Evolutionary conservation across 2,888 invertebrate genomes (phyloP).

Genomic region (Pachycephus smyrnensis): DNA sequence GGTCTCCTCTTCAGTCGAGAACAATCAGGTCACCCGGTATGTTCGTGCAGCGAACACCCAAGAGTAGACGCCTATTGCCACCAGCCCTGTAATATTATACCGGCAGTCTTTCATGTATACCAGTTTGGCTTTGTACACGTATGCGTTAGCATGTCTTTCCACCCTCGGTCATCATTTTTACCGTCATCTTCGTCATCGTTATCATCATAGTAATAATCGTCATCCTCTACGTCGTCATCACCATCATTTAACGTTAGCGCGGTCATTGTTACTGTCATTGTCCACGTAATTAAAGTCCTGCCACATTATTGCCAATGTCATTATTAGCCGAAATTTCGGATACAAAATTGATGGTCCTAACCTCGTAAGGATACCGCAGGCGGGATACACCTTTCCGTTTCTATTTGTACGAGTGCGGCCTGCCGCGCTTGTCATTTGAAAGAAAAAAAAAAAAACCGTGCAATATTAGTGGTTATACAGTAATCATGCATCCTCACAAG

Average conservation of each 20-base stretch:
- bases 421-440: background rate
- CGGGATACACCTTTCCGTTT: background rate
- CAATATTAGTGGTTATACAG: background rate
- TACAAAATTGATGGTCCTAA: background rate
- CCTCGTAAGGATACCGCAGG: background rate
- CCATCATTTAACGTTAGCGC: background rate
- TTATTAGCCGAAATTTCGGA: background rate
- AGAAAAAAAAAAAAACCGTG: background rate
- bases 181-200: background rate
- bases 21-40: slow-evolving; percentile 52
- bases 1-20: slow-evolving; percentile 2
- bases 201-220: slow-evolving; percentile 1
- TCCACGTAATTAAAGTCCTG: background rate
- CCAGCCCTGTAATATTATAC: slow-evolving; percentile 61
- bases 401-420: background rate
- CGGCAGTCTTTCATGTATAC: slow-evolving; percentile 46
- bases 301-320: background rate
- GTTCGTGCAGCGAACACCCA: slow-evolving; percentile 50
- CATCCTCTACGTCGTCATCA: slow-evolving; percentile 1
- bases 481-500: slow-evolving; percentile 9
- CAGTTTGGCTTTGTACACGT: slow-evolving; percentile 32
- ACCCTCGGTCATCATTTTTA: background rate
- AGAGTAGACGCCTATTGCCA: slow-evolving; percentile 50
- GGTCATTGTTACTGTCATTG: background rate
- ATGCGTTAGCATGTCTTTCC: slow-evolving; percentile 11